These are phyloP conservation scores for Desmophyllum pertusum DNA, from an alignment of 92 coral and sea anemone genomes.

Conservation along the genomic window DNA sequence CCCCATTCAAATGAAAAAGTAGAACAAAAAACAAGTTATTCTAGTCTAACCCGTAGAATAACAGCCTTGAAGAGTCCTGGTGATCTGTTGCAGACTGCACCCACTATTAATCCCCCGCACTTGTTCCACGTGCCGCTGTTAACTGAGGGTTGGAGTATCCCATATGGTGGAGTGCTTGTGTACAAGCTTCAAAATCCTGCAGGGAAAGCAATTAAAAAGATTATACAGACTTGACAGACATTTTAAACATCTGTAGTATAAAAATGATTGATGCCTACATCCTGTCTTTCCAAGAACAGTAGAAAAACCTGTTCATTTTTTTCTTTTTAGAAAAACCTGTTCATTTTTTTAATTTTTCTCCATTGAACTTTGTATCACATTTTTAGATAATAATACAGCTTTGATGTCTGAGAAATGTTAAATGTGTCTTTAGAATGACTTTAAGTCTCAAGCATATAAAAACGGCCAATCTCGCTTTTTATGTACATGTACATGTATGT, in stretches of 20 bases:
- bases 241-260: no score
- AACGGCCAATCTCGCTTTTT: not conserved
- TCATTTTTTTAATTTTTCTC: no score
- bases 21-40: not conserved
- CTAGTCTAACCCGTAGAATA: constrained; percentile 70
- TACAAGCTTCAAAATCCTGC: constrained; percentile 97
- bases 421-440: no score
- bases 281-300: no score
- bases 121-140: constrained; percentile 91
- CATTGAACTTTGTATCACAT: no score
- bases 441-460: no score
- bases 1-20: not conserved
- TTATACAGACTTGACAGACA: not conserved
- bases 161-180: constrained; percentile 67
- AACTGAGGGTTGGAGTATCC: constrained; percentile 83
- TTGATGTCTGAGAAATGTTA: no score
- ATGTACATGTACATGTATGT: not conserved
- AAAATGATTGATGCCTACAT: no score
- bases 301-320: no score
- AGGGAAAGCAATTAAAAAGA: not conserved
- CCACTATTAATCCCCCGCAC: constrained; percentile 96
- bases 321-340: no score
- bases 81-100: constrained; percentile 86
- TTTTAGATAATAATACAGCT: no score
- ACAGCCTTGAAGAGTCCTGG: constrained; percentile 88